Evolutionary conservation across 2,797 vertebrate species (phyloP).

Genomic region (Diplodus puntazzo): DNA sequence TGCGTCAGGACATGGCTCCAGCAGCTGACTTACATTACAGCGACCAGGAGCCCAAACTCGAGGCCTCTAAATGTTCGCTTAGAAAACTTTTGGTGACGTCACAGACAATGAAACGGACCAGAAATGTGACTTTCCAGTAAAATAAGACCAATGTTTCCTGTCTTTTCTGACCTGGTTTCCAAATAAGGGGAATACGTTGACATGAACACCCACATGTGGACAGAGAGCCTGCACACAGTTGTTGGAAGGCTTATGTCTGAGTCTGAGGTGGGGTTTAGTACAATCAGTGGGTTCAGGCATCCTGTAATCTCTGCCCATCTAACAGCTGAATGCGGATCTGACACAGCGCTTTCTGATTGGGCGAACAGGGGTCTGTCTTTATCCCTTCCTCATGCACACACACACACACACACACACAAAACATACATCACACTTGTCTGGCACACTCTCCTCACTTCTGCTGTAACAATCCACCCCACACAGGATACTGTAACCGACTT

Average conservation of each 20-base stretch:
- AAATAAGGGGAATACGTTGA: not conserved
- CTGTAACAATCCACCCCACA: not conserved
- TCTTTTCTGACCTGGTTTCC: not conserved
- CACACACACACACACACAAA: not conserved
- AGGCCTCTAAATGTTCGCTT: not conserved
- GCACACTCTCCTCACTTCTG: not conserved
- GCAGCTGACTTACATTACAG: not conserved
- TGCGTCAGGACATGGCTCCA: not conserved
- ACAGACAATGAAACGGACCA: no score
- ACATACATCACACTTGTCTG: not conserved
- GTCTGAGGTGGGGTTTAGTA: constrained; percentile 9
- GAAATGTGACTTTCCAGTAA: not conserved
- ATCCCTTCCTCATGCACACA: not conserved
- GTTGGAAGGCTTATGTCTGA: constrained; percentile 29
- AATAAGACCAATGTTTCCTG: not conserved
- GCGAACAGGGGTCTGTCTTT: constrained; percentile 10
- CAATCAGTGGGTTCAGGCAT: constrained; percentile 10
- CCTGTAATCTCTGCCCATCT: constrained; percentile 36
- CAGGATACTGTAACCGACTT: constrained; percentile 56
- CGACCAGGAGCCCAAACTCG: not conserved
- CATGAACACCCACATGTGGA: not conserved
- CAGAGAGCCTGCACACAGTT: constrained; percentile 19
- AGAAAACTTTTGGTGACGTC: not conserved
- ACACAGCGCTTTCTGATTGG: constrained; percentile 29
- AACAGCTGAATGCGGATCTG: constrained; percentile 29